phyloP scores from a whole-genome alignment of 1,140 invertebrate species.

The Drosophila ambigua region DNA sequence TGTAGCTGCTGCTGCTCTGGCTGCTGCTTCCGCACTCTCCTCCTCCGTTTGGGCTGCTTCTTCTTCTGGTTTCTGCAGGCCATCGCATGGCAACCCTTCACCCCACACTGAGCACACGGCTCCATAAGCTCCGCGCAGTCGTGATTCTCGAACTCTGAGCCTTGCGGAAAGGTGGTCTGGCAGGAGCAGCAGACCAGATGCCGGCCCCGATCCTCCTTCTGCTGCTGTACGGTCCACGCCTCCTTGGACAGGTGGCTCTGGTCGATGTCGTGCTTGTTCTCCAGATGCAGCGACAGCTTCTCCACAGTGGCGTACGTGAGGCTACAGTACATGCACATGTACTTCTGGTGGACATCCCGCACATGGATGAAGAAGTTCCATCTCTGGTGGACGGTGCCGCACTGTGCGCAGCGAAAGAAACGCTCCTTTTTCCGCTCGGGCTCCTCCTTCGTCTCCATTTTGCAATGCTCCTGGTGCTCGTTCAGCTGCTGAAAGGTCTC shows the following conservation, averaged over 20 bases:
- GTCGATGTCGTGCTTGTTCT: slow-evolving; percentile 89
- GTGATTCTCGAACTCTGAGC: slow-evolving; percentile 89
- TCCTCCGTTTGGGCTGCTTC: slow-evolving; percentile 9
- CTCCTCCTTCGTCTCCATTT: background rate
- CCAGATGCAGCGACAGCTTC: slow-evolving; percentile 89
- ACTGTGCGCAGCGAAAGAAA: slow-evolving; percentile 90
- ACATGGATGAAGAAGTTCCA: slow-evolving; percentile 93
- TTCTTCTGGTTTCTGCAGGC: slow-evolving; percentile 64
- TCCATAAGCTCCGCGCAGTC: slow-evolving; percentile 85
- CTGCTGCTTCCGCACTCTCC: slow-evolving; percentile 19
- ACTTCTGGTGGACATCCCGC: slow-evolving; percentile 90
- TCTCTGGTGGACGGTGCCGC: slow-evolving; percentile 91
- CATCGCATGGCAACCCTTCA: slow-evolving; percentile 59
- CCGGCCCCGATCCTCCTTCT: slow-evolving; percentile 83
- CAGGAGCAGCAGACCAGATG: slow-evolving; percentile 91
- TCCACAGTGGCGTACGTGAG: slow-evolving; percentile 91
- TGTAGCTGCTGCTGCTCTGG: background rate
- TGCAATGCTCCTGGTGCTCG: slow-evolving; percentile 40
- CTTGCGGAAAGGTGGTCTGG: slow-evolving; percentile 89
- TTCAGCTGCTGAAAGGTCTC: slow-evolving; percentile 69
- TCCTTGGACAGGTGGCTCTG: slow-evolving; percentile 86
- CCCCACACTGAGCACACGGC: slow-evolving; percentile 66
- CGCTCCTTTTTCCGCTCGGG: slow-evolving; percentile 46
- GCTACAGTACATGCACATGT: slow-evolving; percentile 91
- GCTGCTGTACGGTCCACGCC: slow-evolving; percentile 85